Evolutionary conservation across 2,888 invertebrate genomes (phyloP).

Genomic region (Catocala nupta): DNA sequence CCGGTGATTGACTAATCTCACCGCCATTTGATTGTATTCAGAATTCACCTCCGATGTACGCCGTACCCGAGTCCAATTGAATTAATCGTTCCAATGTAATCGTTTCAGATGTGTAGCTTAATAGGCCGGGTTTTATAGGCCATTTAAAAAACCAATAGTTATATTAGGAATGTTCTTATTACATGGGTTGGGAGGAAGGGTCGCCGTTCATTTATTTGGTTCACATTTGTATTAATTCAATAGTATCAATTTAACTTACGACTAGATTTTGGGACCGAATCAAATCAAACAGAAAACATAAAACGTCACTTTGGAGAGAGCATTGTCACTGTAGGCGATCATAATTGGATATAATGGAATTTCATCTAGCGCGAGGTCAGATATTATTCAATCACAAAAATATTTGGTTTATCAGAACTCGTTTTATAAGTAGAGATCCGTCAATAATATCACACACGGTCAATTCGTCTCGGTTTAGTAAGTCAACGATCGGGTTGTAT

Average conservation of each 20-base stretch:
- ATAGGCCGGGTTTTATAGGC: constrained; percentile 43
- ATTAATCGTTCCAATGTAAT: constrained; percentile 36
- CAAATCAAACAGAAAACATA: background rate
- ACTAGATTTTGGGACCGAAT: background rate
- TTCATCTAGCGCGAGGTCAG: background rate
- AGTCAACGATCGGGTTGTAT: too few species aligned
- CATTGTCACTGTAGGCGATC: background rate
- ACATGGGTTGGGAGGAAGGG: constrained; percentile 15
- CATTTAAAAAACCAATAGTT: constrained; percentile 26
- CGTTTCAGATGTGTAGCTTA: constrained; percentile 30
- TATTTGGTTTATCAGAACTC: too few species aligned
- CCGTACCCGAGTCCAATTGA: constrained; percentile 32
- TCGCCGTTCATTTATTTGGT: constrained; percentile 11
- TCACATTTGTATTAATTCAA: background rate
- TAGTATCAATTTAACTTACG: background rate
- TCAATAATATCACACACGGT: too few species aligned
- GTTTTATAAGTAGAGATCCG: too few species aligned
- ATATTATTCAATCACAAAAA: background rate
- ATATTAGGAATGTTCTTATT: constrained; percentile 9
- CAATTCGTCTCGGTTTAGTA: too few species aligned
- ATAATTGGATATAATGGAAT: background rate
- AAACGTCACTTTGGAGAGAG: background rate
- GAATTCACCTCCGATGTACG: constrained; percentile 25
- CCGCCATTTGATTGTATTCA: constrained; percentile 47
- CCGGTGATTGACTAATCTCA: constrained; percentile 52